phyloP scores from a whole-genome alignment of 2,888 invertebrate species.

The Caradrina kadenii region DNA sequence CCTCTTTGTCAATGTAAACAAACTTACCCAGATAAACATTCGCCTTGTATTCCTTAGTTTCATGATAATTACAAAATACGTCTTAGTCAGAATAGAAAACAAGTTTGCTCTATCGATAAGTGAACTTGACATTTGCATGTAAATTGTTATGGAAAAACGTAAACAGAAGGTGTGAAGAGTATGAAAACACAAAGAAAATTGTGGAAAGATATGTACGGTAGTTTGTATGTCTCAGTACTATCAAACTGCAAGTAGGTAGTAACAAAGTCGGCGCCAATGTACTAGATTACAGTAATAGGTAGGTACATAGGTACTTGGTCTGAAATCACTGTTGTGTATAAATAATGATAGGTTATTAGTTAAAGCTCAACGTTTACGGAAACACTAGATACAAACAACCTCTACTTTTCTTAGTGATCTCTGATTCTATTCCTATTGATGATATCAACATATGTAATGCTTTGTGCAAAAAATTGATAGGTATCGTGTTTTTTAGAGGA shows the following conservation, averaged over 20 bases:
- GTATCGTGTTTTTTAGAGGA: slow-evolving; percentile 4
- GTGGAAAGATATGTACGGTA: slow-evolving; percentile 31
- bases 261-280: slow-evolving; percentile 9
- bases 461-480: slow-evolving; percentile 29
- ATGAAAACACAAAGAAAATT: slow-evolving; percentile 42
- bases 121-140: slow-evolving; percentile 63
- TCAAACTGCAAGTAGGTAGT: slow-evolving; percentile 1
- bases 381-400: neutral
- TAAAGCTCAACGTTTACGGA: slow-evolving; percentile 12
- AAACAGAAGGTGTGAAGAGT: slow-evolving; percentile 49
- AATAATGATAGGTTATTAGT: slow-evolving; percentile 39
- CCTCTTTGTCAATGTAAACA: slow-evolving; percentile 28
- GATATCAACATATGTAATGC: slow-evolving; percentile 22
- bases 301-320: slow-evolving; percentile 1
- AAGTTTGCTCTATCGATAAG: slow-evolving; percentile 52
- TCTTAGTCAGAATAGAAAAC: slow-evolving; percentile 49
- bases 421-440: slow-evolving; percentile 33
- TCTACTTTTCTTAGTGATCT: slow-evolving; percentile 27
- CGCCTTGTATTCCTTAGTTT: slow-evolving; percentile 33
- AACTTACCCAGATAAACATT: slow-evolving; percentile 20
- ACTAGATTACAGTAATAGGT: slow-evolving; percentile 14
- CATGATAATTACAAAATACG: slow-evolving; percentile 43
- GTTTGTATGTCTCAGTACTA: slow-evolving; percentile 6
- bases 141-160: slow-evolving; percentile 62
- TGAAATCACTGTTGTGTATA: slow-evolving; percentile 27